These are phyloP conservation scores for Corbicula japonica DNA, from an alignment of 2,888 invertebrate species.

Conservation along the genomic window DNA sequence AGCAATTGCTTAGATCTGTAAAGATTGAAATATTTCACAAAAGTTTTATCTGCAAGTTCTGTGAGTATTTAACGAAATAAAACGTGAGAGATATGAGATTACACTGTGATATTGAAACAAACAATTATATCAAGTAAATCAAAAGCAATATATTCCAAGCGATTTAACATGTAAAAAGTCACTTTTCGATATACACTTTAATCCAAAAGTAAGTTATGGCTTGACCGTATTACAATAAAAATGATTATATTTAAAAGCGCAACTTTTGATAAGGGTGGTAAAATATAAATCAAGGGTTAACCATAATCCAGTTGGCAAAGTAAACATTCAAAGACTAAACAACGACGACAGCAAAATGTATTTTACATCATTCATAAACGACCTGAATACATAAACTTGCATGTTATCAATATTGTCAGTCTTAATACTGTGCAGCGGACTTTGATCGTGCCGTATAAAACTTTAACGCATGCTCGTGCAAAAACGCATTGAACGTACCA, in stretches of 20 bases:
- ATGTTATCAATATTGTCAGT: conserved; percentile 16
- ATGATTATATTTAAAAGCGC: conserved; percentile 5
- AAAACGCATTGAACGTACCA: too few relatives aligned
- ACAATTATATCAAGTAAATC: too few relatives aligned
- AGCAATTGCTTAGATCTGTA: not conserved
- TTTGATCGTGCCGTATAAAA: not conserved
- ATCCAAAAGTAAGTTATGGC: conserved; percentile 3
- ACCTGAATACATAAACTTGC: conserved; percentile 22
- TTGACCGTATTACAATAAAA: conserved; percentile 4
- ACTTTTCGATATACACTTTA: not conserved
- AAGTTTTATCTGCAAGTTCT: too few relatives aligned
- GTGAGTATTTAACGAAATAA: too few relatives aligned
- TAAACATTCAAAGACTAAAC: not conserved
- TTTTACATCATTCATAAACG: conserved; percentile 12
- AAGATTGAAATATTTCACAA: not conserved
- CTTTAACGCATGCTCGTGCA: not conserved
- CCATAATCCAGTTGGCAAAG: conserved; percentile 14
- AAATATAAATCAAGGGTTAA: conserved; percentile 9
- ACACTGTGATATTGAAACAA: too few relatives aligned
- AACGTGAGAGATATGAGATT: too few relatives aligned
- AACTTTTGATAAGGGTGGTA: conserved; percentile 2
- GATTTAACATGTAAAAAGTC: too few relatives aligned
- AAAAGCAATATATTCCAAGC: too few relatives aligned
- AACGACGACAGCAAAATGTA: not conserved
- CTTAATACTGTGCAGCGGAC: conserved; percentile 10